phyloP scores from a whole-genome alignment of 2,113 vertebrate genomes.

The Okapia johnstoni region DNA sequence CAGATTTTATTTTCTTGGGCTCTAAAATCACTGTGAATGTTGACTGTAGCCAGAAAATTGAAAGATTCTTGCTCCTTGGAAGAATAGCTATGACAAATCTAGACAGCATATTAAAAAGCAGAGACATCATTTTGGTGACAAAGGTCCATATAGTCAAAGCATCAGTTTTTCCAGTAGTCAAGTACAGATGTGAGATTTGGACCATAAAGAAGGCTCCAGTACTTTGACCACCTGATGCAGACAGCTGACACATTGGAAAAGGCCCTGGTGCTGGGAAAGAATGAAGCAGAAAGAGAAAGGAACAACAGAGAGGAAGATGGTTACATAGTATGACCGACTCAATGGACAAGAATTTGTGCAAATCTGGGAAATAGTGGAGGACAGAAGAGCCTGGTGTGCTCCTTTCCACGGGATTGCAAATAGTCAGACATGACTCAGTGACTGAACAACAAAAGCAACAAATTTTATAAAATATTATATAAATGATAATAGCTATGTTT shows the following conservation, averaged over 20 bases:
- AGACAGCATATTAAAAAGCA: neutral
- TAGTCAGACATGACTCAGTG: neutral
- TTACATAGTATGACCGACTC: neutral
- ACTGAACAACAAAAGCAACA: neutral
- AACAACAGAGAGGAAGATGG: neutral
- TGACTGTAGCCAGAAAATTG: neutral
- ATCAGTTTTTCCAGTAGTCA: neutral
- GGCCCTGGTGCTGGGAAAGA: neutral
- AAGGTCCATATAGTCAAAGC: neutral
- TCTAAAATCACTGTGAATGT: neutral
- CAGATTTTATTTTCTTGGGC: neutral
- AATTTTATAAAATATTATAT: neutral
- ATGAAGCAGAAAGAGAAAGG: neutral
- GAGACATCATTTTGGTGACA: neutral
- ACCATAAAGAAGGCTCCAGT: neutral
- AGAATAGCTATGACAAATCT: neutral
- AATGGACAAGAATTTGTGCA: neutral
- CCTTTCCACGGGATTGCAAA: neutral
- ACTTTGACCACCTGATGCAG: neutral
- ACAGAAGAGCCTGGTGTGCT: neutral
- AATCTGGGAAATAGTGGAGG: neutral
- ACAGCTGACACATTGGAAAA: neutral
- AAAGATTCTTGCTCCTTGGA: neutral
- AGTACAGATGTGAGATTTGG: neutral
- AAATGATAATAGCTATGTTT: neutral